phyloP scores from a whole-genome alignment of 1,140 invertebrate genomes.

The Leptonema lineaticorne region DNA sequence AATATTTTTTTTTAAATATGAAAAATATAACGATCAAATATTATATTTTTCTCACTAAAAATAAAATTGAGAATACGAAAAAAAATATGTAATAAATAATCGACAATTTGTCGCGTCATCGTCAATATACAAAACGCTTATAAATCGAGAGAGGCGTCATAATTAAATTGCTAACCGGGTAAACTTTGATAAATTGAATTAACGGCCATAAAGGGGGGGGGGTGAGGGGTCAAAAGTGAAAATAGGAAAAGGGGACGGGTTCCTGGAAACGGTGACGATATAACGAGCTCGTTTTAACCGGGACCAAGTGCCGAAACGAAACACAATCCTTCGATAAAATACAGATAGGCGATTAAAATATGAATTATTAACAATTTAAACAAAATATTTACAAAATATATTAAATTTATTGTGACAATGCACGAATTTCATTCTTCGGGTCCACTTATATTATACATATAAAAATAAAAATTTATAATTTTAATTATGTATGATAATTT shows the following conservation, averaged over 20 bases:
- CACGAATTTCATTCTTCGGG: no score
- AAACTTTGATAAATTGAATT: conserved; percentile 28
- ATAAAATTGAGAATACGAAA: no score
- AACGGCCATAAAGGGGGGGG: conserved; percentile 5
- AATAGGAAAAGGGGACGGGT: background rate
- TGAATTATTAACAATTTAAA: background rate
- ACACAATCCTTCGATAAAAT: background rate
- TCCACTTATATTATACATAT: no score
- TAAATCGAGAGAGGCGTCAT: conserved; percentile 10
- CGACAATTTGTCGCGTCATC: no score
- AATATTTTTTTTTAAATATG: no score
- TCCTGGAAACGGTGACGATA: background rate
- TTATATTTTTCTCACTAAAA: no score
- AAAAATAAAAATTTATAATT: no score
- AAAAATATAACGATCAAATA: no score
- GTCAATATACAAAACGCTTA: background rate
- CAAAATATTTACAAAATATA: no score
- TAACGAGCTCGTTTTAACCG: background rate
- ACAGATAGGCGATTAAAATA: background rate
- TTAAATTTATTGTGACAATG: no score
- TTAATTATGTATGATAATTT: no score
- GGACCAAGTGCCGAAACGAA: background rate
- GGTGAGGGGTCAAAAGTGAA: background rate
- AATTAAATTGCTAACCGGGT: conserved; percentile 20
- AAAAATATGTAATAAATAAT: no score